Base-by-base conservation (phyloP, 2,113 vertebrate species). In the Corythaeola cristata region DNA sequence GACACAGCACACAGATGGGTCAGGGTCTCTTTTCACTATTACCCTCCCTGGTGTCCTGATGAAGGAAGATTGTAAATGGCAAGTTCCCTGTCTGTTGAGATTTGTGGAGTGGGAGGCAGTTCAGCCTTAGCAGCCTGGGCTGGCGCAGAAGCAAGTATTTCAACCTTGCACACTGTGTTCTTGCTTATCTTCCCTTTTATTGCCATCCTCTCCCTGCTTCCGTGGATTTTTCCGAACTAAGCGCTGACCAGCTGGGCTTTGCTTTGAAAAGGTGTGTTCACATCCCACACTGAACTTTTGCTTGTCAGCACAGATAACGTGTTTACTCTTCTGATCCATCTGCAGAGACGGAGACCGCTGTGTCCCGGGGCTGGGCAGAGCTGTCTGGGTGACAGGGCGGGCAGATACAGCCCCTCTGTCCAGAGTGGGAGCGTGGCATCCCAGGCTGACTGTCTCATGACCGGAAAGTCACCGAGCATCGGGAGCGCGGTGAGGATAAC, bases 381-480 rank as follows among this genome's bases (percentile, higher is more conserved):
- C 68, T 22, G 18, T 49, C 10, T 1, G 15, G 59, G 56, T 27
- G 72, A 7, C 11, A 23, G 12, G 32, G 35, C 5, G 2, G 32
- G 73, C 73, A 68, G 47, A 35, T 26, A 8, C n/a, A 23, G 50
- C 62, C 74, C 22, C 50, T 78, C 60, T 18, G 8, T 4, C 1
- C 0, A 1, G 69, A 59, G 76, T 8, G 2, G 72, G 66, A 62
- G 71, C 55, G 35, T n/a, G 63, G 15, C 60, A 53, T 45, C 81
- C 56, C 66, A 26, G 68, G 24, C 79, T 37, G 52, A 15, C 78
- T 90, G 90, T 45, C 85, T 90, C 45, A 6, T 91, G 95, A 91
- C 89, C 49, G 30, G 73, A 95, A 96, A 85, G 94, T 94, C 96
- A 91, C 94, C 12, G 89, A 96, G 91, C 95, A 94, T 28, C 0